Evolutionary conservation across 2,113 vertebrate species (phyloP).

Genomic region (Pyrgilauda ruficollis): DNA sequence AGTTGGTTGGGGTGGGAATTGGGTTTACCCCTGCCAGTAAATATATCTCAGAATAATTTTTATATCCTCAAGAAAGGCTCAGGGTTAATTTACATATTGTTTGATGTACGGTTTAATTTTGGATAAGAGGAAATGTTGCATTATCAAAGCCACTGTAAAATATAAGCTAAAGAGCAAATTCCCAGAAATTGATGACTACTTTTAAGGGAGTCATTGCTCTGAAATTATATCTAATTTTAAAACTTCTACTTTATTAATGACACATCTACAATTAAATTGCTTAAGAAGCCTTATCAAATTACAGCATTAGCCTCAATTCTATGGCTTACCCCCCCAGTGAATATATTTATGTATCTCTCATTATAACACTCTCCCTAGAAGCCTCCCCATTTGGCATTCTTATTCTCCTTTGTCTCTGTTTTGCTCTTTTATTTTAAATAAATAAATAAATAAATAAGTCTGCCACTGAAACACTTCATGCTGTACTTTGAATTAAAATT

Average conservation of each 20-base stretch:
- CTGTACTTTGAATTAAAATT: neutral
- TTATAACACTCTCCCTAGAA: neutral
- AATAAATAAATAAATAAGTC: neutral
- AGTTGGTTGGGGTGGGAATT: slow-evolving; percentile 69
- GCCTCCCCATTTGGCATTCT: neutral
- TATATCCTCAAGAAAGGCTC: slow-evolving; percentile 73
- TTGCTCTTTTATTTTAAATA: neutral
- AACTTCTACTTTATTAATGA: slow-evolving; percentile 35
- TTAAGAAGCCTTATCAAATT: slow-evolving; percentile 56
- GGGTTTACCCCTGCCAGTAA: slow-evolving; percentile 57
- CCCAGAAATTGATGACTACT: slow-evolving; percentile 7
- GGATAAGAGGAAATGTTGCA: slow-evolving; percentile 61
- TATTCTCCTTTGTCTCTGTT: neutral
- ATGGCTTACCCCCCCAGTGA: slow-evolving; percentile 37
- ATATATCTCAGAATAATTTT: slow-evolving; percentile 76
- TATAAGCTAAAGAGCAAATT: slow-evolving; percentile 52
- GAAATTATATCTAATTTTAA: slow-evolving; percentile 31
- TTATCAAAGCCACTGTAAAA: slow-evolving; percentile 68
- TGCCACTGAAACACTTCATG: neutral
- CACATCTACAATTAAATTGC: slow-evolving; percentile 63
- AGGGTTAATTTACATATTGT: slow-evolving; percentile 78
- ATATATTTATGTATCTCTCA: slow-evolving; percentile 21
- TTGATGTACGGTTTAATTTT: slow-evolving; percentile 75
- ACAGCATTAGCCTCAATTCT: slow-evolving; percentile 31
- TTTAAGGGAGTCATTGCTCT: slow-evolving; percentile 7